phyloP scores from a whole-genome alignment of 2,797 vertebrate species.

The Ciconia nigra region DNA sequence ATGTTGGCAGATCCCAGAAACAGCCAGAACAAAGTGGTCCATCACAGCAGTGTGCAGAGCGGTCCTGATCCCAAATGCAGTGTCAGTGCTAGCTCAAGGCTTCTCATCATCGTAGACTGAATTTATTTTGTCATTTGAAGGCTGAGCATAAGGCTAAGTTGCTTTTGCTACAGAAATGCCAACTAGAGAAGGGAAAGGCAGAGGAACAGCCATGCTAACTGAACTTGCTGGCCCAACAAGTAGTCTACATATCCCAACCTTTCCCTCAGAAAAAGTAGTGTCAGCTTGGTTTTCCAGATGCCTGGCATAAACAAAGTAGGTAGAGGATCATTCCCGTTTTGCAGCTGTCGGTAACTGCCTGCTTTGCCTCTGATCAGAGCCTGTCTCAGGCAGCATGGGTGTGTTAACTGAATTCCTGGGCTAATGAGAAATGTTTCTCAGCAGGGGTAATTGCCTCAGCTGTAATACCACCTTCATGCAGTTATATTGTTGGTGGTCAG shows the following conservation, averaged over 20 bases:
- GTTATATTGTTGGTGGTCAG: neutral
- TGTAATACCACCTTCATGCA: neutral
- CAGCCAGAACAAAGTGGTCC: neutral
- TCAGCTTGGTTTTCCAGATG: neutral
- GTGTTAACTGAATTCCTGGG: neutral
- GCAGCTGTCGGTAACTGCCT: neutral
- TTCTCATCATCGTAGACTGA: neutral
- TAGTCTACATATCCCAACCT: neutral
- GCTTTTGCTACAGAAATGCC: neutral
- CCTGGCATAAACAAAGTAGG: neutral
- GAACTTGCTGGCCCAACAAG: neutral
- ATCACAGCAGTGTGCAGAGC: neutral
- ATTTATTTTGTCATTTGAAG: neutral
- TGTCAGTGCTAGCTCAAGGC: neutral
- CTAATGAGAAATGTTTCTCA: neutral
- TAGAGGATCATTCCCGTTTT: neutral
- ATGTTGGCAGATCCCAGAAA: neutral
- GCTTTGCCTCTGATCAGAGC: neutral
- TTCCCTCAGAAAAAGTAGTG: neutral
- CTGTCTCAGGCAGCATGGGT: neutral
- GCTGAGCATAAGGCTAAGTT: neutral
- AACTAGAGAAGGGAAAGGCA: neutral
- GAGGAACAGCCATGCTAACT: neutral
- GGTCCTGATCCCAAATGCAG: neutral
- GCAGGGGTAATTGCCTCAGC: neutral